Percentiles rank a stretch among this genome's conserved stretches.
phyloP scores from a whole-genome alignment of 2,113 vertebrate genomes.

The Callocephalon fimbriatum region DNA sequence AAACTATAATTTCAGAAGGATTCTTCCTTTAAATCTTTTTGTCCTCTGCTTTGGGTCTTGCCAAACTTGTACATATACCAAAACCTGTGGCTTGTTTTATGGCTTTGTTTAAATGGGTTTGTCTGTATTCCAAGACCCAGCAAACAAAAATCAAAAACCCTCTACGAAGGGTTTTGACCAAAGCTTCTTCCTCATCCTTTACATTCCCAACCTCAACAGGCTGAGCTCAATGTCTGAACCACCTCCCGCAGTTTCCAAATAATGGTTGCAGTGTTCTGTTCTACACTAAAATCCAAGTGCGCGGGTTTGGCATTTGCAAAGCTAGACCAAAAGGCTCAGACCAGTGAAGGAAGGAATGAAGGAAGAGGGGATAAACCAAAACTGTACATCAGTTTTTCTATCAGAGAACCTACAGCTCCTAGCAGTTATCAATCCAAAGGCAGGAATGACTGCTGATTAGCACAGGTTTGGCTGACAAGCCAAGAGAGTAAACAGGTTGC shows the following conservation, averaged over 20 bases:
- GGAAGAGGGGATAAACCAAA: background rate
- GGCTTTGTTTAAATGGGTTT: conserved; percentile 17
- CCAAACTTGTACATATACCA: conserved; percentile 2
- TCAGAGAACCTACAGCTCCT: background rate
- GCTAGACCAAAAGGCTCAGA: background rate
- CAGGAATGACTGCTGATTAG: background rate
- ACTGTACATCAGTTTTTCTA: background rate
- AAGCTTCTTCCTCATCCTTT: background rate
- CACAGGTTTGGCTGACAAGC: background rate
- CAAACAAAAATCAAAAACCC: background rate
- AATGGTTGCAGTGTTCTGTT: background rate
- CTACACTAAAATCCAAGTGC: background rate
- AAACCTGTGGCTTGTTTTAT: conserved; percentile 29
- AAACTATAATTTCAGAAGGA: conserved; percentile 44
- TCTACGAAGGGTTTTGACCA: background rate
- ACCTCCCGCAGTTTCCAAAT: background rate
- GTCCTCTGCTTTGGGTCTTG: background rate
- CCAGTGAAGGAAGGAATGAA: background rate
- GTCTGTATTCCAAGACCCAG: background rate
- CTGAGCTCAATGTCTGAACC: background rate
- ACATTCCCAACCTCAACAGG: background rate
- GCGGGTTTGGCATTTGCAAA: background rate
- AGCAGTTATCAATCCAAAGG: background rate
- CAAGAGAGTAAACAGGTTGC: background rate
- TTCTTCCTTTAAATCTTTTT: conserved; percentile 26